These are phyloP conservation scores for rat (Rattus norvegicus) DNA, from an alignment of 2,113 vertebrate species.

Conservation along the genomic window GRCr8 NC_086020.1:46633001-46633500, in stretches of 20 bases:
- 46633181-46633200: not conserved
- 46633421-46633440: not conserved
- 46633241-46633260: constrained; percentile 70
- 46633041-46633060: not conserved
- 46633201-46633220: constrained; percentile 1
- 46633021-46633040: not conserved
- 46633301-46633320: constrained; percentile 4
- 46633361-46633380: not conserved
- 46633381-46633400: not conserved
- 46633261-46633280: constrained; percentile 27
- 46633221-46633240: constrained; percentile 72
- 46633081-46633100: not conserved
- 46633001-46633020: not conserved
- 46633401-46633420: not conserved
- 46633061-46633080: not conserved
- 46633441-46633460: not conserved
- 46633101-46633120: not conserved
- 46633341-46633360: not conserved
- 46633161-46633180: not conserved
- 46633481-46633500: not conserved
- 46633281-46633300: constrained; percentile 46
- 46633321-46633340: not conserved
- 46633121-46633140: not conserved
- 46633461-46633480: not conserved
- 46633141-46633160: not conserved